phyloP scores from a whole-genome alignment of 2,888 invertebrate species.

The Danaus chrysippus region DNA sequence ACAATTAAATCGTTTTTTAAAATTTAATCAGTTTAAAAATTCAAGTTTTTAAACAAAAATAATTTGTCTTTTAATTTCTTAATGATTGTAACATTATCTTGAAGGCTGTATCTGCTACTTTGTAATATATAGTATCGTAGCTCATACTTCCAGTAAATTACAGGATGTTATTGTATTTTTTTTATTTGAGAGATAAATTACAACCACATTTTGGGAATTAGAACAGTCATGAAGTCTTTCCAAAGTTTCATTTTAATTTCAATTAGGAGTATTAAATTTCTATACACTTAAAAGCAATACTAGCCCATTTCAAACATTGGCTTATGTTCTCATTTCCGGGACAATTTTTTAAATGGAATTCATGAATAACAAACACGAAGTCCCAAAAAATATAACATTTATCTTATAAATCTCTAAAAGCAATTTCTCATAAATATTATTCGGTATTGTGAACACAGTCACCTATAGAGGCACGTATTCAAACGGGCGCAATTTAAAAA shows the following conservation, averaged over 20 bases:
- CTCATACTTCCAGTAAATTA: no score
- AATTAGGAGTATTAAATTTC: background rate
- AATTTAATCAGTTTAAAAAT: background rate
- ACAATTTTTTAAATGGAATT: background rate
- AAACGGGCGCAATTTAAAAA: slow-evolving; percentile 52
- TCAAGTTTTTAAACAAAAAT: background rate
- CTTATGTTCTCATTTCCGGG: background rate
- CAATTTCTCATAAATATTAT: slow-evolving; percentile 29
- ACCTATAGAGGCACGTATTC: slow-evolving; percentile 39
- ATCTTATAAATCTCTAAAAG: slow-evolving; percentile 20
- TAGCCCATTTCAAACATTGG: no score
- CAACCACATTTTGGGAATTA: no score
- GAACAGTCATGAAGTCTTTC: no score
- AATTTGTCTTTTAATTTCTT: no score
- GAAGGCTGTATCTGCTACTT: no score
- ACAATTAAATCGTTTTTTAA: background rate
- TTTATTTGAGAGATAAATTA: no score
- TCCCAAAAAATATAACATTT: slow-evolving; percentile 1
- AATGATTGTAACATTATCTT: no score
- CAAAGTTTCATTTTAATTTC: background rate
- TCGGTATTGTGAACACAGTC: slow-evolving; percentile 28
- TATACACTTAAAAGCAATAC: background rate
- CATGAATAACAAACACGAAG: background rate
- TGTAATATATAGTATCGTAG: no score
- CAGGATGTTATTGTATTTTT: no score